Percentiles rank a stretch among this genome's conserved stretches.
Evolutionary conservation across 2,113 vertebrate genomes (phyloP).

Genomic region (Strix aluco): DNA sequence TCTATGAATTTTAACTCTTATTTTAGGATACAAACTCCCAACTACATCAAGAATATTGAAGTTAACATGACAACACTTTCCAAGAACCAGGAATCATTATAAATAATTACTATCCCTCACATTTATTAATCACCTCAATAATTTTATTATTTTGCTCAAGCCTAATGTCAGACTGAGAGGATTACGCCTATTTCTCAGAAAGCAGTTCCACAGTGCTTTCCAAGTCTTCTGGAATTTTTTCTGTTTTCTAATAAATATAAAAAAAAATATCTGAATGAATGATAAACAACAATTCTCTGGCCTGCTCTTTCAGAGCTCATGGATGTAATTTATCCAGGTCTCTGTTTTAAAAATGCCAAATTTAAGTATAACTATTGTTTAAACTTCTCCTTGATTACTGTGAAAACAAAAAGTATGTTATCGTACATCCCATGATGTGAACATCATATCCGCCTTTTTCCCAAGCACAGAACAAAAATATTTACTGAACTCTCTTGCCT

Average conservation of each 20-base stretch:
- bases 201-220: background rate
- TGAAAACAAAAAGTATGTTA: background rate
- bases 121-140: background rate
- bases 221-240: background rate
- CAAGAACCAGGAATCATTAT: background rate
- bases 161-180: background rate
- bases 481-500: background rate
- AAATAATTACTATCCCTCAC: background rate
- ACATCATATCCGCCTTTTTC: background rate
- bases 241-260: conserved; percentile 5
- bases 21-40: background rate
- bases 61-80: background rate
- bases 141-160: background rate
- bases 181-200: background rate
- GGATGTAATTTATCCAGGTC: background rate
- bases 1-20: background rate
- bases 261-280: background rate
- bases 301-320: background rate
- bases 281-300: background rate
- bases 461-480: conserved; percentile 30
- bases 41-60: background rate
- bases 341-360: background rate
- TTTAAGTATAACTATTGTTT: background rate
- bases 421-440: background rate
- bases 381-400: background rate